Evolutionary conservation across 2,888 invertebrate species (phyloP), one percentile per base, ranked within the genome.

Genomic region (Augochlorella aurata): DNA sequence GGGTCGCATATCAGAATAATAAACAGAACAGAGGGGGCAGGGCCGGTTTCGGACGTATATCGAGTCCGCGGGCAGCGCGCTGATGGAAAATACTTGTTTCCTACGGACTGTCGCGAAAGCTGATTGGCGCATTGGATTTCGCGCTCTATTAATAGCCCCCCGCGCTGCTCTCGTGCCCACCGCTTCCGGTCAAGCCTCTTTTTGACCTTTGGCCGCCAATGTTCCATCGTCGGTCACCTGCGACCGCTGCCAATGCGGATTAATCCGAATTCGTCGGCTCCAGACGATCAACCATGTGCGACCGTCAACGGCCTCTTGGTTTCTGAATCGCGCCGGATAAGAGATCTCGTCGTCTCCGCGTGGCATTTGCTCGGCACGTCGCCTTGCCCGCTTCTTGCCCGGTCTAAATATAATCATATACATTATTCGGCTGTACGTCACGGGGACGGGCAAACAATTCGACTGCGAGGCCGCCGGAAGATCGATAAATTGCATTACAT

Each of bases 1-100:
- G 44, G 65, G n/a, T 61, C 72, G 69, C 50, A 69, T 74, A 73
- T 73, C 54, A 74, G 74, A 72, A 79, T 89, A 81, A 83, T 79
- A 77, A 85, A 87, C 75, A 78, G 68, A 65, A 72, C 50, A 68
- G 44, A 70, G 29, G 16, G 16, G 29, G 14, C 14, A 16, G 16
- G 29, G 24, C 81, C 74, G 87, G 85, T 89, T 87, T 84, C 87
- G 71, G 78, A 68, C 14, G 77, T 52, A 76, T 86, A 79, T 85
- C 80, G 82, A 79, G 58, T 61, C 77, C 81, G 83, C 78, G 81
- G 81, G 86, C 86, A 82, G 77, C 87, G 86, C 86, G 79, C 87
- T 92, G 92, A 93, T 92, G 93, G 92, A 89, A 91, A 92, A 92
- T 92, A 89, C 92, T 91, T 92, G 92, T 93, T 91, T 89, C 87